Base-by-base conservation (phyloP, 2,888 invertebrate species). In the Mythimna vitellina region DNA sequence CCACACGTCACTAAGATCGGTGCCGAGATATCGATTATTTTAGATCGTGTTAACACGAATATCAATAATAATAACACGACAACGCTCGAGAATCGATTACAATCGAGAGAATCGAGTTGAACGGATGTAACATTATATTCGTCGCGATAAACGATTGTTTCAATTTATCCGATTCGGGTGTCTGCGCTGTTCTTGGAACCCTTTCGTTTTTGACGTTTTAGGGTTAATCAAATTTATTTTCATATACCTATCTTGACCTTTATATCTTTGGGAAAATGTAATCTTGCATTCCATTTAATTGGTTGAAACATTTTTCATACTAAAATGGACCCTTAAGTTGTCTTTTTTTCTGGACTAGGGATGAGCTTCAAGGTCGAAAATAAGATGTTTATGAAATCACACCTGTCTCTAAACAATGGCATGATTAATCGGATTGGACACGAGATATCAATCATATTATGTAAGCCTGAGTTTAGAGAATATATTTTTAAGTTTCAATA, bases 91-190 rank as follows among this genome's bases (percentile, higher is more conserved):
- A 87, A 88, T 88, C 88, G 91, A 91, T 91, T 86, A 88, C 88
- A 86, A 90, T 89, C 89, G 84, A 78, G 75, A 76, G 80, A 81
- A 75, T 77, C 79, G 76, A 82, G 70, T 85, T 76, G 75, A 80
- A 80, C 65, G 85, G 75, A 86, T 88, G 91, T 89, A 89, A 90
- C 88, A 87, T 89, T 89, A 90, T 87, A 89, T 87, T 87, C 84
- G 85, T 84, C 86, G 86, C 87, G 87, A 88, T 88, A 84, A 86
- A 80, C 88, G 84, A 88, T 86, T 89, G 86, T 84, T 86, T 88
- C 87, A 85, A 87, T 86, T 86, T 86, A 86, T 87, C 87, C 84
- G 80, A 83, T 86, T 85, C 86, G 70, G 82, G 84, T 79, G 78
- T 79, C 75, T 77, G 78, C 76, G 71, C 46, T 32, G 69, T 82